Base-by-base conservation (phyloP, 2,113 vertebrate species). In the Oplegnathus fasciatus region DNA sequence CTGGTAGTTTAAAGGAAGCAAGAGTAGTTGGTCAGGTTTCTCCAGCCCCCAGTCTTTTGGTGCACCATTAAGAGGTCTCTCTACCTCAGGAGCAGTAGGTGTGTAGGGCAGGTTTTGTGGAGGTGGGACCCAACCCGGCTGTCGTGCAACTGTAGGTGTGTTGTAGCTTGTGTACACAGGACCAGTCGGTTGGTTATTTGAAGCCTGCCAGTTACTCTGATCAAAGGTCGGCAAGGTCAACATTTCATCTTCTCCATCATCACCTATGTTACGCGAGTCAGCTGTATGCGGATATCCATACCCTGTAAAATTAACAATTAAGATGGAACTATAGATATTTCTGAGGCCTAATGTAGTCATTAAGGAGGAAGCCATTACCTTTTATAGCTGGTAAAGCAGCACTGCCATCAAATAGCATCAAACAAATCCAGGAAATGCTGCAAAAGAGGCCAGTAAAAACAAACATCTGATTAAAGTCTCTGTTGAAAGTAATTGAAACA, bases 371-470 rank as follows among this genome's bases (percentile, higher is more conserved):
- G 9, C 14, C 4, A 9, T 70, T 89, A 92, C 90, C 58, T 86
- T 24, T 67, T 22, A 0, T 1, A 22, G 10, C 0, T 34, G 34
- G 28, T 14, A 30, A 48, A 50, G 66, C 85, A 67, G 0, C 18
- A 71, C 34, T 69, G 30, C 34, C n/a, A 20, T 40, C 9, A 58
- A 89, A 50, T 26, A 86, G 69, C 34, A 93, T 17, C 17, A 61
- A 10, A 48, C 64, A 84, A 58, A 82, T 73, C 40, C 76, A 89
- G 22, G 57, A 80, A 80, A 85, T 40, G 46, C 90, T 92, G 69
- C 14, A 84, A 62, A 13, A 37, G 13, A 74, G 20, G 17, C 4
- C 42, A 46, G 15, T 20, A 2, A 66, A 37, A 42, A 57, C 2
- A 61, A 42, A 20, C 4, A 75, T 22, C 11, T 0, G 7, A 77